Evolutionary conservation across 1,140 invertebrate genomes (phyloP).

Genomic region (Grapholita molesta): DNA sequence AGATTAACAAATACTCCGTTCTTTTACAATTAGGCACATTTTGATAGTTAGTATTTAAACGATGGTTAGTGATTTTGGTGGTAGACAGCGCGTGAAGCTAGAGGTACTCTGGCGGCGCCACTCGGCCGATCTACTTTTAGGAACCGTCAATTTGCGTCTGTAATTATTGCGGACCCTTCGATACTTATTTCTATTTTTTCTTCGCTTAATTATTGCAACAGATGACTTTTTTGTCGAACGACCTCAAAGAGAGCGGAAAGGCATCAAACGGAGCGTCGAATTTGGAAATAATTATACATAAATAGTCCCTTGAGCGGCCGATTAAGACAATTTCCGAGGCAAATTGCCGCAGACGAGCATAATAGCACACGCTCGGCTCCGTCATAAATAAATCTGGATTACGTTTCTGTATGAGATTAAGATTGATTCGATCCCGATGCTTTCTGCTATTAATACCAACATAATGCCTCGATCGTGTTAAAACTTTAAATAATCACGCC

Average conservation of each 20-base stretch:
- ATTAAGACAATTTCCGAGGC: constrained; percentile 77
- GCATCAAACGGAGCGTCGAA: constrained; percentile 76
- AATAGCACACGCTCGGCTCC: constrained; percentile 72
- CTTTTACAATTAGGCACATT: neutral
- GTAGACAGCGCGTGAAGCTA: constrained; percentile 46
- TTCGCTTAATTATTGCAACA: constrained; percentile 75
- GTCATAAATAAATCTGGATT: constrained; percentile 78
- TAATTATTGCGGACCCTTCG: constrained; percentile 77
- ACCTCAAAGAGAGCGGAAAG: constrained; percentile 77
- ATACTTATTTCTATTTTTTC: constrained; percentile 78
- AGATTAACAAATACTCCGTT: neutral
- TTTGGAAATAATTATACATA: constrained; percentile 79
- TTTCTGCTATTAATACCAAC: constrained; percentile 70
- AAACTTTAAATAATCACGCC: constrained; percentile 67
- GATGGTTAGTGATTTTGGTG: constrained; percentile 3
- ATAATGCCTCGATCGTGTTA: constrained; percentile 71
- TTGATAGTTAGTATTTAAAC: neutral
- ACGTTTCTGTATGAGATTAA: constrained; percentile 76
- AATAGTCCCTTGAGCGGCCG: constrained; percentile 78
- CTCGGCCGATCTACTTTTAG: constrained; percentile 55
- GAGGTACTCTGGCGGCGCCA: constrained; percentile 67
- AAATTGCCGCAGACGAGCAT: constrained; percentile 77
- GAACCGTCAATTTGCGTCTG: constrained; percentile 75
- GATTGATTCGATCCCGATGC: constrained; percentile 76
- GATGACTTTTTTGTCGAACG: constrained; percentile 77